Conservation (phyloP, 2,888 invertebrate species). For the Glyphotaelius pellucidus region DNA sequence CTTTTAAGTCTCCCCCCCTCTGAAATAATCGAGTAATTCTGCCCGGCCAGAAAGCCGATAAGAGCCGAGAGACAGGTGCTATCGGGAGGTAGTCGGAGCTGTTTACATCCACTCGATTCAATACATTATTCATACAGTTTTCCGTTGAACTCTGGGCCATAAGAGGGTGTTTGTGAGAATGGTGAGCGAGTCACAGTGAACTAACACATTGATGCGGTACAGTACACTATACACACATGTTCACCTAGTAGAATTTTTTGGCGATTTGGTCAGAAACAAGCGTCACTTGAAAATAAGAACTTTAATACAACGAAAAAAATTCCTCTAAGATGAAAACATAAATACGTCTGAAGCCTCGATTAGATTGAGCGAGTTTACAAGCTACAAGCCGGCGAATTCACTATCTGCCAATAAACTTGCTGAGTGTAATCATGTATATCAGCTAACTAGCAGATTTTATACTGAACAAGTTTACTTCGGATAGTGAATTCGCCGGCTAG, state of each 20-base stretch:
- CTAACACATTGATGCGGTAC: background rate
- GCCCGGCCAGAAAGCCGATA: constrained; percentile 13
- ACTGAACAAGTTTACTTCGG: no score
- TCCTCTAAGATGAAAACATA: background rate
- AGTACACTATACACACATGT: background rate
- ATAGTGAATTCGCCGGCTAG: no score
- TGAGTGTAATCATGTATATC: no score
- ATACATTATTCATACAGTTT: constrained; percentile 40
- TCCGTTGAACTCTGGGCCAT: constrained; percentile 35
- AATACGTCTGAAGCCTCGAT: no score
- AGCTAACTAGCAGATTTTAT: no score
- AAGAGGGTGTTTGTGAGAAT: background rate
- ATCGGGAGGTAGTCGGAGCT: constrained; percentile 37
- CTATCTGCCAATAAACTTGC: no score
- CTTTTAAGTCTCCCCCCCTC: background rate
- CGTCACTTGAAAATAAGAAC: background rate
- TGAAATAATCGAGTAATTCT: background rate
- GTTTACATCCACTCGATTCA: background rate
- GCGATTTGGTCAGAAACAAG: background rate
- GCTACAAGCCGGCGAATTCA: no score
- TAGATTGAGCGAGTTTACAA: no score
- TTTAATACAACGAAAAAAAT: background rate
- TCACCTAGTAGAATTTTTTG: background rate
- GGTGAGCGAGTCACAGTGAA: background rate
- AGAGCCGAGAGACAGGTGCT: constrained; percentile 48